Conservation (phyloP, 1,140 invertebrate species). For the Drosophila tsacasi region DNA sequence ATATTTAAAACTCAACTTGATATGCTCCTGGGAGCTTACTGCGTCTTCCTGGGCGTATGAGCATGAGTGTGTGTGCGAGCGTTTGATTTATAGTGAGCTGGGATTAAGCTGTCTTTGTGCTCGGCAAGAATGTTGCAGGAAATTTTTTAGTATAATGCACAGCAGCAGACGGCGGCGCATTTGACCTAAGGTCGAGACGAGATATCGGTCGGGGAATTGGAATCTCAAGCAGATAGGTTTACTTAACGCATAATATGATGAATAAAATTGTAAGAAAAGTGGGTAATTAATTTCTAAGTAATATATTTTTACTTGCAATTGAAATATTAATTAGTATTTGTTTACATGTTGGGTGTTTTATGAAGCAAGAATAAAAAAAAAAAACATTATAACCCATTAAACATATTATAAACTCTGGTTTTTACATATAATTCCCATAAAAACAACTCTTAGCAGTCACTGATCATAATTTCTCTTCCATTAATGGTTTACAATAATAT, state of each 20-base stretch:
- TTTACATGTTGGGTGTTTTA: neutral
- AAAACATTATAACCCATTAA: neutral
- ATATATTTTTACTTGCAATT: neutral
- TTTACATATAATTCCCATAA: neutral
- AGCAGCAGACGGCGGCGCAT: conserved; percentile 31
- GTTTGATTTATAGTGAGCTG: conserved; percentile 82
- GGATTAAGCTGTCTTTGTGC: conserved; percentile 80
- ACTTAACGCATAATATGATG: neutral
- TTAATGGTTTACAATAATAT: too few species aligned
- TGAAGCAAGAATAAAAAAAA: neutral
- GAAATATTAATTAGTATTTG: neutral
- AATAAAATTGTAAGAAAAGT: too few species aligned
- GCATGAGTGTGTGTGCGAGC: conserved; percentile 23
- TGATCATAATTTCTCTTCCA: neutral
- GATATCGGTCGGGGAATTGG: conserved; percentile 4
- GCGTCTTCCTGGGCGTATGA: conserved; percentile 59
- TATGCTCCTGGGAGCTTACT: conserved; percentile 79
- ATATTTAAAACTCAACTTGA: conserved; percentile 82
- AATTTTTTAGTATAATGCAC: conserved; percentile 69
- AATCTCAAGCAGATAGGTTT: neutral
- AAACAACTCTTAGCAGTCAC: neutral
- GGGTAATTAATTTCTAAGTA: too few species aligned
- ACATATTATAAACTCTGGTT: too few species aligned
- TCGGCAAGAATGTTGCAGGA: conserved; percentile 71
- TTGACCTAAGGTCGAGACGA: conserved; percentile 16